These are phyloP conservation scores for Anableps anableps DNA, from an alignment of 2,797 vertebrate species.

Conservation along the genomic window DNA sequence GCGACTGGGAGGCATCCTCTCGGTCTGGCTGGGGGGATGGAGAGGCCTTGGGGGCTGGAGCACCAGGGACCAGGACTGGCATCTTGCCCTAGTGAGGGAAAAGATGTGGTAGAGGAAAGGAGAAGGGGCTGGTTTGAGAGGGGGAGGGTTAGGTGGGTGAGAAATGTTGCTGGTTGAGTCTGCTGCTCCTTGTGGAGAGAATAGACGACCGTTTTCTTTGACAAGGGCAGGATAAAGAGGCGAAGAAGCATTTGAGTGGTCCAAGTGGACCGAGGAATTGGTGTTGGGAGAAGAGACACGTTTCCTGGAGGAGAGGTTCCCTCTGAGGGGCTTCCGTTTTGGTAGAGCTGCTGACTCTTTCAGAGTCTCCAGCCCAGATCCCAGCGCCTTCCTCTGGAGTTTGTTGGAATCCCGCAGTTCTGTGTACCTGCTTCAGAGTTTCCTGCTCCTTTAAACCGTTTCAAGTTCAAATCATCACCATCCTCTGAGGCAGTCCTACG, in stretches of 20 bases:
- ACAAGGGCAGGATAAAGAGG: conserved; percentile 79
- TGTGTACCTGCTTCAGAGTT: conserved; percentile 77
- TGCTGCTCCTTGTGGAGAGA: conserved; percentile 87
- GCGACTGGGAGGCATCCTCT: conserved; percentile 79
- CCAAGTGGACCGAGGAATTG: conserved; percentile 79
- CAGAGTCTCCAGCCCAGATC: conserved; percentile 83
- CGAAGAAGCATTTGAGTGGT: conserved; percentile 81
- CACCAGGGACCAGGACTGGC: conserved; percentile 82
- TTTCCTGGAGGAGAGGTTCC: conserved; percentile 60
- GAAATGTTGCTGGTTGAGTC: conserved; percentile 73
- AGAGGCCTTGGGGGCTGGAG: conserved; percentile 75
- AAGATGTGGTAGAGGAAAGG: conserved; percentile 87
- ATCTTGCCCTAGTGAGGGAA: conserved; percentile 86
- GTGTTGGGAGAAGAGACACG: conserved; percentile 61
- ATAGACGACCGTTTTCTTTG: conserved; percentile 94
- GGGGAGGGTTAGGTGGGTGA: conserved; percentile 80
- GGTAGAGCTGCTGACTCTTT: conserved; percentile 75
- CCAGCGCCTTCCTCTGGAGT: conserved; percentile 82
- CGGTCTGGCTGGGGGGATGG: conserved; percentile 78
- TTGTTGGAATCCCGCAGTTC: conserved; percentile 84
- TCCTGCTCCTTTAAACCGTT: conserved; percentile 91
- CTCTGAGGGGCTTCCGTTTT: conserved; percentile 74
- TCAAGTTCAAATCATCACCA: conserved; percentile 91
- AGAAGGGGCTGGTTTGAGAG: conserved; percentile 86
- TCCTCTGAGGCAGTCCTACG: conserved; percentile 90